These are phyloP conservation scores for Drosophila tripunctata DNA, from an alignment of 2,888 invertebrate species.

Conservation along the genomic window DNA sequence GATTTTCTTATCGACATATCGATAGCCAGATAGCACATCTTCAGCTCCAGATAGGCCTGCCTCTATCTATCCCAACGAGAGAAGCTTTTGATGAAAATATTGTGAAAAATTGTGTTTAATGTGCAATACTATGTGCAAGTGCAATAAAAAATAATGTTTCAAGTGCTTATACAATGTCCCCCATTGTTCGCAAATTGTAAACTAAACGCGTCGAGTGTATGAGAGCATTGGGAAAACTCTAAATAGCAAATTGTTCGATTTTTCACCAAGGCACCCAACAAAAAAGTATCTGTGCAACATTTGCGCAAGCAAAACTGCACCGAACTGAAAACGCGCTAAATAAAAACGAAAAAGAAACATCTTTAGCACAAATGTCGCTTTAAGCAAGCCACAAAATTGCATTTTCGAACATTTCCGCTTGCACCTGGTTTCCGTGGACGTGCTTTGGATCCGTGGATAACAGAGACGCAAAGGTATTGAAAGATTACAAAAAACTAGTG, in stretches of 20 bases:
- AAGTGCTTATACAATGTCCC: slow-evolving; percentile 29
- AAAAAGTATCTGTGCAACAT: slow-evolving; percentile 28
- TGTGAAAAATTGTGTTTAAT: slow-evolving; percentile 50
- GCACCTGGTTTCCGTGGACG: slow-evolving; percentile 83
- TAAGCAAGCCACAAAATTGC: slow-evolving; percentile 81
- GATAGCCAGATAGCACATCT: slow-evolving; percentile 17
- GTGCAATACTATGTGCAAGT: slow-evolving; percentile 38
- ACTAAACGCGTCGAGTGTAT: slow-evolving; percentile 5
- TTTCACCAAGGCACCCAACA: slow-evolving; percentile 46
- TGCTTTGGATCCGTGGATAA: slow-evolving; percentile 84
- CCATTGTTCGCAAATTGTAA: slow-evolving; percentile 23
- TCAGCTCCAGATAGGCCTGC: slow-evolving; percentile 33
- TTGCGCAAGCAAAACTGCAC: slow-evolving; percentile 25
- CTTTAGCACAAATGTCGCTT: slow-evolving; percentile 66
- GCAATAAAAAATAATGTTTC: slow-evolving; percentile 44
- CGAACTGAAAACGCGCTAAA: slow-evolving; percentile 33
- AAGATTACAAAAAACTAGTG: slow-evolving; percentile 35
- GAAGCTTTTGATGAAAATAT: slow-evolving; percentile 57
- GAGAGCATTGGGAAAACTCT: slow-evolving; percentile 15
- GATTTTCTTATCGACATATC: background rate
- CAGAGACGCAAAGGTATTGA: slow-evolving; percentile 84
- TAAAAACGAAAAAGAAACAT: too few relatives aligned
- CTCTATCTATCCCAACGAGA: slow-evolving; percentile 45
- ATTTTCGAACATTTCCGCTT: slow-evolving; percentile 83
- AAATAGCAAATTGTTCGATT: slow-evolving; percentile 46